Evolutionary conservation across 2,113 vertebrate genomes (phyloP).

Genomic region (Archocentrus centrarchus): DNA sequence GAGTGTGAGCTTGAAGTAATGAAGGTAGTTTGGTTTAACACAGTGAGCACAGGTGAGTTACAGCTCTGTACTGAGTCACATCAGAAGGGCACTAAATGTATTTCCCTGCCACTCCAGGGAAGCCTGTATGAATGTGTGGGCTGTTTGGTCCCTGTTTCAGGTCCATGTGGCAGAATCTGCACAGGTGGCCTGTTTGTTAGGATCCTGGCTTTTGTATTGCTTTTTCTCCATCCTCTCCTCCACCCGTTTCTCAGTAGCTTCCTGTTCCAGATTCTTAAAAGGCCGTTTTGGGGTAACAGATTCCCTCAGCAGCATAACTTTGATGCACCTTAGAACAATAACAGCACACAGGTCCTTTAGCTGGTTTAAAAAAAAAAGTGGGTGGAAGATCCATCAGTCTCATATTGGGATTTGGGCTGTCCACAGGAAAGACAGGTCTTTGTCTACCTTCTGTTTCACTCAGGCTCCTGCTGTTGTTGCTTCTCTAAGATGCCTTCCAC

Average conservation of each 20-base stretch:
- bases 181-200: fast-evolving
- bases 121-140: fast-evolving
- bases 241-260: neutral
- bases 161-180: neutral
- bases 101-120: neutral
- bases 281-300: fast-evolving
- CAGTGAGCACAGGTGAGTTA: no score
- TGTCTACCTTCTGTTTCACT: neutral
- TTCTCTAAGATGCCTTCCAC: neutral
- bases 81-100: neutral
- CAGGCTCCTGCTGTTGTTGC: neutral
- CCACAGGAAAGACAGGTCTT: neutral
- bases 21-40: no score
- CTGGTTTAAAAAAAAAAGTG: neutral
- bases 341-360: fast-evolving
- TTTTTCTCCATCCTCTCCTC: neutral
- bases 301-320: neutral
- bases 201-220: neutral
- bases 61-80: no score
- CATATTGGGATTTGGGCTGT: neutral
- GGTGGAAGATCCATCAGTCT: neutral
- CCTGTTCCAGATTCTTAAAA: neutral
- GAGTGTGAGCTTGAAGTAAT: no score
- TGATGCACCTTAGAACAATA: fast-evolving
- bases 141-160: neutral